Evolutionary conservation across 2,888 invertebrate genomes (phyloP), one percentile per base, ranked within the genome.

Genomic region (Tiphia femorata): DNA sequence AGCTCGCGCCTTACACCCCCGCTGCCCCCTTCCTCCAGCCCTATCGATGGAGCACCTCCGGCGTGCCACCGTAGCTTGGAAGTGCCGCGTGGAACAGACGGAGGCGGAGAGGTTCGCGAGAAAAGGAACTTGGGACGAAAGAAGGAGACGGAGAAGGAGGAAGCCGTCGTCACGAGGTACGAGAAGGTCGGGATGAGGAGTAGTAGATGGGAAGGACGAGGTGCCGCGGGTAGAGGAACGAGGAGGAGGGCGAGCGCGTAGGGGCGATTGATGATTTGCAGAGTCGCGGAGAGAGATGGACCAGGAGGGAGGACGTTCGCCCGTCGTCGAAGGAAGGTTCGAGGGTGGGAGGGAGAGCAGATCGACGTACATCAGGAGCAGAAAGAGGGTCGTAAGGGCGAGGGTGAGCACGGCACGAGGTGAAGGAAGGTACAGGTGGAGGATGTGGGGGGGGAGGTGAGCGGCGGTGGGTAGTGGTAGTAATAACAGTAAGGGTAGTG

Each of bases 201-300:
- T 12, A n/a, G n/a, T 4, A n/a, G 16, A 16, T 19, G 38, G 14
- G 4, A 6, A 38, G 38, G 17, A 38, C 6, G 38, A n/a, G 19
- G n/a, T 10, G 33, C 38, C n/a, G n/a, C 2, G 38, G 4, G 19
- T 4, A 38, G 38, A 38, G 16, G 38, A 3, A 19, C 38, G 38
- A 20, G 8, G 38, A 20, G 14, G 19, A 20, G 17, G 14, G 37
- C 2, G 38, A 17, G 16, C 19, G 38, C 5, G 19, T n/a, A 58
- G 42, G 37, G 14, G 41, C 55, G 35, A 58, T 58, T 55, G 55
- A 58, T 55, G 58, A 58, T 33, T 47, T 48, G 47, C 48, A 7
- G 43, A 49, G 29, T 46, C 43, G 49, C 35, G 42, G 25, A 37
- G 37, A 37, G 37, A 14, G 14, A 12, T 8, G 14, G 19, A 17